Conservation (phyloP, 2,888 invertebrate genomes). For the Lochmaea crataegi region DNA sequence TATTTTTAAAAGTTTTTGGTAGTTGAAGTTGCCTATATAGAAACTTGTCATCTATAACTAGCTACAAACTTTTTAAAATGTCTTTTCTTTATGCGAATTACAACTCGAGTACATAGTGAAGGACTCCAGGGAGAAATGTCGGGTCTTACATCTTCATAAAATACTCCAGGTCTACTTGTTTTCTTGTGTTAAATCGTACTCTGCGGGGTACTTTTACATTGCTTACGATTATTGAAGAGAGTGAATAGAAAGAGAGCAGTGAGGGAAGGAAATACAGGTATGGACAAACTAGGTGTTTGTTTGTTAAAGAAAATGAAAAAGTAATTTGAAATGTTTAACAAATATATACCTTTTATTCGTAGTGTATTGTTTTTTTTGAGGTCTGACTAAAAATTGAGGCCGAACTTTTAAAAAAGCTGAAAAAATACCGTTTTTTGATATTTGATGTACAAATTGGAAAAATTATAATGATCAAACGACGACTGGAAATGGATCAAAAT, state of each 20-base stretch:
- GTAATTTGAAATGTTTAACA: too few species aligned
- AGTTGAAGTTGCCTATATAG: not conserved
- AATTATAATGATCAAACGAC: too few species aligned
- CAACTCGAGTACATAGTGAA: slow-evolving; percentile 30
- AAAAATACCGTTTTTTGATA: too few species aligned
- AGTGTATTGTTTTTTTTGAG: too few species aligned
- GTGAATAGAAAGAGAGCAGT: slow-evolving; percentile 5
- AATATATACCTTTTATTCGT: too few species aligned
- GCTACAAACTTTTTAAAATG: slow-evolving; percentile 20
- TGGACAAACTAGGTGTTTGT: not conserved
- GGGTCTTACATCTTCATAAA: slow-evolving; percentile 46
- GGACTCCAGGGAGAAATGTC: slow-evolving; percentile 46
- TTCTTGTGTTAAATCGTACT: slow-evolving; percentile 39
- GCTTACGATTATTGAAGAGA: slow-evolving; percentile 36
- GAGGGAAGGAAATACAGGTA: not conserved
- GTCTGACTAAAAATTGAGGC: too few species aligned
- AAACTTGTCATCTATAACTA: slow-evolving; percentile 20
- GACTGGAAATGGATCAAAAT: too few species aligned
- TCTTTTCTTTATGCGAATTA: slow-evolving; percentile 30
- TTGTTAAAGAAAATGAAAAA: too few species aligned
- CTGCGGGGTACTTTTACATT: slow-evolving; percentile 44
- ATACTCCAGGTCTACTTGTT: slow-evolving; percentile 43
- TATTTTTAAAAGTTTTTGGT: not conserved
- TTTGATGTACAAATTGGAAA: too few species aligned
- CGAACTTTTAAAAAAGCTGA: too few species aligned